These are phyloP conservation scores for Okapia johnstoni DNA, from an alignment of 2,113 vertebrate genomes.

Conservation along the genomic window DNA sequence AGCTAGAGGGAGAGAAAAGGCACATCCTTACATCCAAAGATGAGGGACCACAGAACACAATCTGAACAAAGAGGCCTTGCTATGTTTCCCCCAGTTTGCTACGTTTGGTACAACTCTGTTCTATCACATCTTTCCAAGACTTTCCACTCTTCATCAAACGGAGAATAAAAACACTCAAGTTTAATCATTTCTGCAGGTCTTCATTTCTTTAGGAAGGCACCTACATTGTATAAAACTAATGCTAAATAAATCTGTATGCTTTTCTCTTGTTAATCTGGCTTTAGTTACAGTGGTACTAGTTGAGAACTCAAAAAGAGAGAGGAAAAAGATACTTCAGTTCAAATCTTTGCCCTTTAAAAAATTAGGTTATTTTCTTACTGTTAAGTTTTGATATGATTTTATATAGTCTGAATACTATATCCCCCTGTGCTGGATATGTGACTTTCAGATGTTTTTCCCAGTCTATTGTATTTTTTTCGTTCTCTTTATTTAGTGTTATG, in stretches of 20 bases:
- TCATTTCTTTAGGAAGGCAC: not conserved
- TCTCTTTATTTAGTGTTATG: not conserved
- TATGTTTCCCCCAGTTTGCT: not conserved
- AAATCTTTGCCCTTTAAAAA: not conserved
- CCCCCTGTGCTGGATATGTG: not conserved
- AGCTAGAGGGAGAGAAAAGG: not conserved
- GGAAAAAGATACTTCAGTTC: not conserved
- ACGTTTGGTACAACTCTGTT: not conserved
- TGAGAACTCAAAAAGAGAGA: not conserved
- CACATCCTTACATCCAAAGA: not conserved
- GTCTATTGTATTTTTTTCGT: not conserved
- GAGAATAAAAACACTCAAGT: not conserved
- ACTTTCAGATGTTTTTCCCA: not conserved
- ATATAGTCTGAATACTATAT: not conserved
- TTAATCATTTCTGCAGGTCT: not conserved
- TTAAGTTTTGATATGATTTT: not conserved
- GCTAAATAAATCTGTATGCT: not conserved
- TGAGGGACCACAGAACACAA: not conserved
- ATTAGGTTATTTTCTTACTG: not conserved
- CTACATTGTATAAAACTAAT: not conserved
- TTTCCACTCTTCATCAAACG: not conserved
- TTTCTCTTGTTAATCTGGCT: not conserved
- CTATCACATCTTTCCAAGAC: not conserved
- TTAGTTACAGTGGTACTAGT: not conserved
- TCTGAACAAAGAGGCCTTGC: not conserved